Conservation (phyloP, 1,140 invertebrate species). For the Drosophila varians region DNA sequence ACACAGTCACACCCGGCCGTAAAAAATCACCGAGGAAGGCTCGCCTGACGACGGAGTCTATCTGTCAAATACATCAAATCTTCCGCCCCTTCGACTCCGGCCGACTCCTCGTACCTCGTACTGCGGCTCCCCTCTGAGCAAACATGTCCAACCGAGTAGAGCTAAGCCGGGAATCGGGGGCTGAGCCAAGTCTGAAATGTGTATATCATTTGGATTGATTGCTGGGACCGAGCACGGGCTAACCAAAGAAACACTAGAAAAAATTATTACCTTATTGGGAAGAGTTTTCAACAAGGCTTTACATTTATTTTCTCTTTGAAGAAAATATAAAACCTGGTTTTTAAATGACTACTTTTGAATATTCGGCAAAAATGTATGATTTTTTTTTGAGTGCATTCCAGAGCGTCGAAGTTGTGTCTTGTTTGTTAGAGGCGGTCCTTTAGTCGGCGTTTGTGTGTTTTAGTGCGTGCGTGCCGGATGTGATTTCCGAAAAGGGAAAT, state of each 20-base stretch:
- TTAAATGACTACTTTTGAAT: no score
- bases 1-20: constrained; percentile 24
- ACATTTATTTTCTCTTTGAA: no score
- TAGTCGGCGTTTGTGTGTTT: constrained; percentile 28
- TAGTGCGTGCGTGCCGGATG: constrained; percentile 26
- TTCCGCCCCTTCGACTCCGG: neutral
- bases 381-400: constrained; percentile 10
- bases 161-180: constrained; percentile 28
- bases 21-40: constrained; percentile 55
- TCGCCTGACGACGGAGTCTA: constrained; percentile 51
- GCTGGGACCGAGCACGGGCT: constrained; percentile 33
- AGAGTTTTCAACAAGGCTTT: no score
- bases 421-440: constrained; percentile 53
- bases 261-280: no score
- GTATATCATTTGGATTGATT: constrained; percentile 81
- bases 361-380: no score
- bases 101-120: neutral
- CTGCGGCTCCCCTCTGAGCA: constrained; percentile 19
- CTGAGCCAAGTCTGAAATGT: constrained; percentile 62
- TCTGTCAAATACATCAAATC: constrained; percentile 77
- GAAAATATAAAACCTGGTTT: no score
- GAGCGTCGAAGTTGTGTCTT: constrained; percentile 30
- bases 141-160: constrained; percentile 41
- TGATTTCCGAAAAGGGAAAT: constrained; percentile 32
- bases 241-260: neutral